Evolutionary conservation across 2,113 vertebrate species (phyloP), one percentile per base, ranked within the genome.

Genomic region (Galemys pyrenaicus): DNA sequence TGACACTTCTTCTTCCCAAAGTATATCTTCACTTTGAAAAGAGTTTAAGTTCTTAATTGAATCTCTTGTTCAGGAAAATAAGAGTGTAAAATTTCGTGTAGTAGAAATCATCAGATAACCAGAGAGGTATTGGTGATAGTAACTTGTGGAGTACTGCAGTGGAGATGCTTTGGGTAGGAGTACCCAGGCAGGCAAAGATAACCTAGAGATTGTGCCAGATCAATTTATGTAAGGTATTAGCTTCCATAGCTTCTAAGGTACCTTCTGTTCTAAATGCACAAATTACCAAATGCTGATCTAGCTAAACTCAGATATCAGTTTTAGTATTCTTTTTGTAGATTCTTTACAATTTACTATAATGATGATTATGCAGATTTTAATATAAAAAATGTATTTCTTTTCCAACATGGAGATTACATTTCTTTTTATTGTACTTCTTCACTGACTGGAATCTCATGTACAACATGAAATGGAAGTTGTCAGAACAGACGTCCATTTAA

Each of bases 61-160:
- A 74, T 56, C 13, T 90, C 19, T 49, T 41, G 3, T 62, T 46
- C 9, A 35, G n/a, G 39, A 79, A 70, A 37, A 30, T 28, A 32
- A 4, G 0, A 22, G 28, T 64, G 56, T 3, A 0, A 0, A 22
- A n/a, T 5, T n/a, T 6, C 62, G 22, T 37, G 32, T 10, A 60
- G 26, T 39, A 26, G 41, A 35, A 35, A 62, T 24, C 22, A 1
- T 4, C 4, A 65, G 49, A 17, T 26, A 17, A 0, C 0, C 51
- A 54, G 17, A 54, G 2, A 32, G 35, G 20, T 6, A 9, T 3
- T 35, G 28, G 16, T 7, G 24, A 19, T 39, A 20, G n/a, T n/a
- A 12, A 15, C 2, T 37, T 19, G 13, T 44, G 15, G 39, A 24
- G 85, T 5, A n/a, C 17, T n/a, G 35, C 2, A 6, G 11, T 37